Conservation (phyloP, 2,113 vertebrate genomes). For the Dendropsophus ebraccatus region DNA sequence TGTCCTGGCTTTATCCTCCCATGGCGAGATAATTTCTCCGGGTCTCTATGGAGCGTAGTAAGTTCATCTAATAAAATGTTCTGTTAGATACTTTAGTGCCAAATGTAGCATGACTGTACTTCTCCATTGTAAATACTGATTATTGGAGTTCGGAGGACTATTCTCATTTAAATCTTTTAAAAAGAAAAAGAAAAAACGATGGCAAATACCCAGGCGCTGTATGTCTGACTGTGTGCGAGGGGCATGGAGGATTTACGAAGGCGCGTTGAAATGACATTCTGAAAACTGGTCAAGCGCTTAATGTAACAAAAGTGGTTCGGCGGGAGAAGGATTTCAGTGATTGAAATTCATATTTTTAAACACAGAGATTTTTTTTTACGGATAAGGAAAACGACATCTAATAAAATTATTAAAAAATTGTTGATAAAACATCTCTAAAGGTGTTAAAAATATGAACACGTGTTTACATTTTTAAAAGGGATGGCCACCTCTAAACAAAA, state of each 20-base stretch:
- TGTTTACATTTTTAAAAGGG: no score
- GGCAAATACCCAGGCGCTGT: conserved; percentile 58
- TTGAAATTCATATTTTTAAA: neutral
- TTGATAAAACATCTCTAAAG: no score
- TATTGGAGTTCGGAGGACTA: conserved; percentile 71
- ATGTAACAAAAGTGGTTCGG: neutral
- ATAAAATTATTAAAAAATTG: no score
- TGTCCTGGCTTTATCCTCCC: conserved; percentile 68
- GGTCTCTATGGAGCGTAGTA: conserved; percentile 69
- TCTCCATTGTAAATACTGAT: conserved; percentile 72
- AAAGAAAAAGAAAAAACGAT: conserved; percentile 59
- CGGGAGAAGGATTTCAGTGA: neutral
- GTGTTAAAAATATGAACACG: no score
- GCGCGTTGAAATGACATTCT: conserved; percentile 62
- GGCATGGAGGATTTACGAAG: conserved; percentile 22
- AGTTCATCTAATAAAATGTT: conserved; percentile 66
- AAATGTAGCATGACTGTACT: conserved; percentile 70
- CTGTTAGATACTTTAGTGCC: conserved; percentile 67
- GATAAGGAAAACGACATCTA: no score
- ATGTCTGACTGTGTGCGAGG: conserved; percentile 60
- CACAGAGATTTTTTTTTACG: neutral
- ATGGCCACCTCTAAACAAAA: no score
- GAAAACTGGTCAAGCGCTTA: neutral
- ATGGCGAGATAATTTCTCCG: conserved; percentile 69
- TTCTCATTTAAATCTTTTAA: conserved; percentile 64